Evolutionary conservation across 1,140 invertebrate species (phyloP).

Genomic region (Aphidius ervi): DNA sequence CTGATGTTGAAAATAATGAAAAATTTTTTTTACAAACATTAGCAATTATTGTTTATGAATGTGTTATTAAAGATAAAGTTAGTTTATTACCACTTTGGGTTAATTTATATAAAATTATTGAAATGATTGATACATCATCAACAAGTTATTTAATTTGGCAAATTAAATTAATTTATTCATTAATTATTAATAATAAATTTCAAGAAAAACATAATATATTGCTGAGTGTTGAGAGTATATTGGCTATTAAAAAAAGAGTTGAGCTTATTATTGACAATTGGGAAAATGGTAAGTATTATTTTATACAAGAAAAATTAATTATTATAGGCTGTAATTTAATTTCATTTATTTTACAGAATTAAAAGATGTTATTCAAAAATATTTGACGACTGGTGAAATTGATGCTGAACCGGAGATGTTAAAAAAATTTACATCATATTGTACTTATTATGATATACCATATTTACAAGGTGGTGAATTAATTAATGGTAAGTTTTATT

Average conservation of each 20-base stretch:
- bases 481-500: constrained; percentile 32
- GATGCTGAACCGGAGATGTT: constrained; percentile 37
- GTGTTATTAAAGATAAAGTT: constrained; percentile 79
- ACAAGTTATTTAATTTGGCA: constrained; percentile 62
- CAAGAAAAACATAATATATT: constrained; percentile 38
- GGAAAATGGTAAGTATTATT: constrained; percentile 47
- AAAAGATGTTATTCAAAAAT: constrained; percentile 49
- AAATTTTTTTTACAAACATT: constrained; percentile 64
- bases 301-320: constrained; percentile 10
- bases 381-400: constrained; percentile 42
- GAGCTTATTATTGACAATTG: constrained; percentile 54
- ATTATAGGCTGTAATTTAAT: constrained; percentile 7
- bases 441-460: constrained; percentile 61
- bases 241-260: constrained; percentile 59
- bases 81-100: constrained; percentile 73
- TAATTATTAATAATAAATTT: constrained; percentile 44
- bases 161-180: constrained; percentile 59
- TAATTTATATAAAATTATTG: constrained; percentile 63
- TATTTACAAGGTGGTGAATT: constrained; percentile 34
- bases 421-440: constrained; percentile 54
- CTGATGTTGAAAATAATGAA: constrained; percentile 55
- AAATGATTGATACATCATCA: constrained; percentile 39
- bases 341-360: constrained; percentile 38
- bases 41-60: constrained; percentile 77
- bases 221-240: constrained; percentile 49